phyloP scores from a whole-genome alignment of 2,113 vertebrate genomes.

The Crypturellus undulatus region DNA sequence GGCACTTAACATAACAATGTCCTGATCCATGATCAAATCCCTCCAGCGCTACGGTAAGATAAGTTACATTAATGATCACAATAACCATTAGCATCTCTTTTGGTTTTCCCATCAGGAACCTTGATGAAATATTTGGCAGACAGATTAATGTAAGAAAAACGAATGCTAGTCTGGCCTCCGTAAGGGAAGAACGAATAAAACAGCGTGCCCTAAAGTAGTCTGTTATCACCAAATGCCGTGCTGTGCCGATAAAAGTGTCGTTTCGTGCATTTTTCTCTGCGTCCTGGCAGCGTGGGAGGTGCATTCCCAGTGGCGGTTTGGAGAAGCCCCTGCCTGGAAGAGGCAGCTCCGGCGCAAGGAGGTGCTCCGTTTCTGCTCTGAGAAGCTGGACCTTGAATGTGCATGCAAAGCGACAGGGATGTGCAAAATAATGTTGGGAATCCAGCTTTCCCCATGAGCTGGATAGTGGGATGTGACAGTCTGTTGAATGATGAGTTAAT shows the following conservation, averaged over 20 bases:
- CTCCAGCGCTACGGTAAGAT: background rate
- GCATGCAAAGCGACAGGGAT: background rate
- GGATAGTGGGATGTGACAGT: background rate
- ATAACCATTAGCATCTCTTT: background rate
- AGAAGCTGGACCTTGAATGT: background rate
- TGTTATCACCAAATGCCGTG: background rate
- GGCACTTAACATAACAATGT: background rate
- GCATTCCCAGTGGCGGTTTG: rapidly evolving
- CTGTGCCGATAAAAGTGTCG: background rate
- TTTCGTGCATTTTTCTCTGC: background rate
- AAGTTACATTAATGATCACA: background rate
- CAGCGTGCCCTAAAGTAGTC: background rate
- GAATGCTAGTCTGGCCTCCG: background rate
- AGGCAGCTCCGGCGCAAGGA: background rate
- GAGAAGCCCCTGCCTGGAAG: background rate
- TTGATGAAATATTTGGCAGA: background rate
- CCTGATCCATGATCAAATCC: background rate
- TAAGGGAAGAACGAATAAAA: background rate
- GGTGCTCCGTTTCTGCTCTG: background rate
- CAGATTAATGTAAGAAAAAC: background rate
- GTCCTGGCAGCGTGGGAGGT: rapidly evolving
- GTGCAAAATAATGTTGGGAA: background rate
- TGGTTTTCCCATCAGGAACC: background rate
- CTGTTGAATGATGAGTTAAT: background rate
- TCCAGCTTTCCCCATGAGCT: background rate